phyloP scores from a whole-genome alignment of 1,140 invertebrate genomes.

The Anagrus nilaparvatae region DNA sequence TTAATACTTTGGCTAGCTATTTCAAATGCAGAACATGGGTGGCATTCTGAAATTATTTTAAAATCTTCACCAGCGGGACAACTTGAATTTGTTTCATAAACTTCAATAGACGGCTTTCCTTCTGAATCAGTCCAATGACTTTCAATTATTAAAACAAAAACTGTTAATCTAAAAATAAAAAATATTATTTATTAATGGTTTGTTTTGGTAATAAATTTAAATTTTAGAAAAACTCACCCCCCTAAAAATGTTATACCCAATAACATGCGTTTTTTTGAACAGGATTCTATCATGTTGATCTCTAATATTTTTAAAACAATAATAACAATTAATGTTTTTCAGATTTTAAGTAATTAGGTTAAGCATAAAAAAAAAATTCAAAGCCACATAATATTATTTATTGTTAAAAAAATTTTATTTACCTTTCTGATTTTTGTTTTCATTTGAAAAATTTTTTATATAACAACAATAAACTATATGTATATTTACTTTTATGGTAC shows the following conservation, averaged over 20 bases:
- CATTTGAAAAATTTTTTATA: too few species aligned
- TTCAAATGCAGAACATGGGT: conserved; percentile 69
- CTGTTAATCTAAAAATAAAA: conserved; percentile 52
- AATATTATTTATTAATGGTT: conserved; percentile 4
- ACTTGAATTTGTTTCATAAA: conserved; percentile 62
- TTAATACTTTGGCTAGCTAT: conserved; percentile 58
- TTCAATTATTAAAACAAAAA: conserved; percentile 67
- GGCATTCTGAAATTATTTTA: conserved; percentile 60
- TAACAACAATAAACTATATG: too few species aligned
- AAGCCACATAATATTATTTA: too few species aligned
- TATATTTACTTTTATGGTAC: too few species aligned
- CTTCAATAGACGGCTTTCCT: conserved; percentile 44
- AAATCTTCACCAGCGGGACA: conserved; percentile 61
- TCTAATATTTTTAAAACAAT: too few species aligned
- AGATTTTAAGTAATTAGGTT: too few species aligned
- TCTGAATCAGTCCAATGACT: conserved; percentile 56
- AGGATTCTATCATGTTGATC: conserved; percentile 60
- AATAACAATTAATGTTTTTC: too few species aligned
- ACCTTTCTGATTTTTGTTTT: too few species aligned
- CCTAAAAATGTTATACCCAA: conserved; percentile 51
- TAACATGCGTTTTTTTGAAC: conserved; percentile 57
- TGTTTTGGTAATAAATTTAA: background rate
- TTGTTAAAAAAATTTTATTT: too few species aligned
- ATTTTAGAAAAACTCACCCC: conserved; percentile 41
- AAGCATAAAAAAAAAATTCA: too few species aligned